These are phyloP conservation scores for Sceloporus undulatus DNA, from an alignment of 2,113 vertebrate genomes.

Conservation along the genomic window DNA sequence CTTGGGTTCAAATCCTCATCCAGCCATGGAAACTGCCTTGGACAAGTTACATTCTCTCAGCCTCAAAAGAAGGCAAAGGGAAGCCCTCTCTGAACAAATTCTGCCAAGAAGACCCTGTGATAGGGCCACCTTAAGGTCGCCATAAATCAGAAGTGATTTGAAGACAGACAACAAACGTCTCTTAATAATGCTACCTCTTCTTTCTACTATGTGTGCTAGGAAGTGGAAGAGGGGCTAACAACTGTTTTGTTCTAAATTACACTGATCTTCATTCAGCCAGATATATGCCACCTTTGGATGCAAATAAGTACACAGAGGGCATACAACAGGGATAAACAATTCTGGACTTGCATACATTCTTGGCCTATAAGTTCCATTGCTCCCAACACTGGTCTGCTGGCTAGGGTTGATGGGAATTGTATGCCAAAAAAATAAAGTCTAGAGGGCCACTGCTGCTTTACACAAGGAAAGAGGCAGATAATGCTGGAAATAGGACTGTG, in stretches of 20 bases:
- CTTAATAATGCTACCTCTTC: neutral
- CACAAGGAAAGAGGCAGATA: neutral
- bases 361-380: too few relatives aligned
- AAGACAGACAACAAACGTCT: neutral
- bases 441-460: too few relatives aligned
- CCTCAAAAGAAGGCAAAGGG: too few relatives aligned
- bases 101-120: too few relatives aligned
- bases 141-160: too few relatives aligned
- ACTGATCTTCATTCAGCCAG: neutral
- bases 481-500: neutral
- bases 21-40: too few relatives aligned
- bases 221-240: neutral
- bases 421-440: neutral
- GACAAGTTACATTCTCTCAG: too few relatives aligned
- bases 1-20: too few relatives aligned
- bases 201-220: neutral
- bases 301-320: neutral
- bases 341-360: too few relatives aligned
- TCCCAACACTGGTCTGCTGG: neutral
- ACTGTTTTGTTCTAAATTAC: neutral
- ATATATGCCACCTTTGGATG: neutral
- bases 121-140: too few relatives aligned
- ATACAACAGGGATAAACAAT: too few relatives aligned
- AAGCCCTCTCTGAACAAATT: too few relatives aligned
- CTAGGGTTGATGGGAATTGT: neutral